Evolutionary conservation across 2,888 invertebrate species (phyloP).

Genomic region (Blastobasis lacticolella): DNA sequence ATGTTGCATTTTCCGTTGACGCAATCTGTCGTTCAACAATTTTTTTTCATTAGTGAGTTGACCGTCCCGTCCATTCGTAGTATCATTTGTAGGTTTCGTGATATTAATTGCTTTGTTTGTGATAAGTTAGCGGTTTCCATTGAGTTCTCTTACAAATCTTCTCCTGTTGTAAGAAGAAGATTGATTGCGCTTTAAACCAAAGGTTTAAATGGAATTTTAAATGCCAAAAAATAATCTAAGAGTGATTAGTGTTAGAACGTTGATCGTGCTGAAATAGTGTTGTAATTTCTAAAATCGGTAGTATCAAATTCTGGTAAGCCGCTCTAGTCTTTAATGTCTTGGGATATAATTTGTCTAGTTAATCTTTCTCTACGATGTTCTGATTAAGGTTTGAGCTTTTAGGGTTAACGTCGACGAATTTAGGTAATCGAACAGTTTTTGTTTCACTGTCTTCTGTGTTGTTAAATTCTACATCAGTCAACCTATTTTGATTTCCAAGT

Average conservation of each 20-base stretch:
- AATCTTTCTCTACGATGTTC: constrained; percentile 36
- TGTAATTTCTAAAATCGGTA: constrained; percentile 14
- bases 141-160: constrained; percentile 11
- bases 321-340: constrained; percentile 21
- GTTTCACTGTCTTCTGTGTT: constrained; percentile 11
- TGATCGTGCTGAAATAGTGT: constrained; percentile 11
- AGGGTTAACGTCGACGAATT: constrained; percentile 50
- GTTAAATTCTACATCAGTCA: not conserved
- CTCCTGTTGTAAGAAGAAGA: constrained; percentile 52
- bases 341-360: constrained; percentile 37
- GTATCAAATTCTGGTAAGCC: constrained; percentile 4
- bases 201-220: constrained; percentile 22
- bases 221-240: constrained; percentile 32
- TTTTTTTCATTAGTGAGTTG: constrained; percentile 49
- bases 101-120: constrained; percentile 18
- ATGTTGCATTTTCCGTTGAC: constrained; percentile 13
- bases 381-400: constrained; percentile 59
- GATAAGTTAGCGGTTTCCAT: constrained; percentile 1
- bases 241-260: constrained; percentile 25
- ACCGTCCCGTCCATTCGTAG: constrained; percentile 64
- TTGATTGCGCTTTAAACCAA: constrained; percentile 17
- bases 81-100: constrained; percentile 38
- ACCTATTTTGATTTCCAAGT: too few relatives aligned
- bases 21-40: constrained; percentile 28
- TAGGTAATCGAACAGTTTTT: constrained; percentile 19